These are phyloP conservation scores for Halictus ligatus DNA, from an alignment of 2,888 invertebrate species.

Conservation along the genomic window DNA sequence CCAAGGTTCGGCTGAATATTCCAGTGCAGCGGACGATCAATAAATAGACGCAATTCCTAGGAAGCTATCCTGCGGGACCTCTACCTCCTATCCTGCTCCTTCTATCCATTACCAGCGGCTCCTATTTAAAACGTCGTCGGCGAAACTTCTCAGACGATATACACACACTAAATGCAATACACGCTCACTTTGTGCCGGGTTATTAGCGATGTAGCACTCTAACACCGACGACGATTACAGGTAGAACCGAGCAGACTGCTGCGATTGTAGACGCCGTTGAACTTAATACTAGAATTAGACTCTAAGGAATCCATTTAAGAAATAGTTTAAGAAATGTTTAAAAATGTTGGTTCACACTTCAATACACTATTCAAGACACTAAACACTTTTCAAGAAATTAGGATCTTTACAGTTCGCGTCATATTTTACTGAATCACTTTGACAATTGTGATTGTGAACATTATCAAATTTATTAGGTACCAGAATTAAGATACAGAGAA, in stretches of 20 bases:
- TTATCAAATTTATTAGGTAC: no score
- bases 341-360: no score
- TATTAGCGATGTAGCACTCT: not conserved
- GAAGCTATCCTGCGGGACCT: conserved; percentile 59
- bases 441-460: no score
- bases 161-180: conserved; percentile 47
- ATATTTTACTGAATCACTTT: no score
- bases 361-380: no score
- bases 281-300: not conserved
- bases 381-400: no score
- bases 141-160: conserved; percentile 55
- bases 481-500: no score
- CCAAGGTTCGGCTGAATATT: conserved; percentile 70
- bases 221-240: not conserved
- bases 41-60: conserved; percentile 78
- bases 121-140: conserved; percentile 61
- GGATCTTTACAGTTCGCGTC: no score
- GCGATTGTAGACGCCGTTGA: not conserved
- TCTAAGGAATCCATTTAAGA: not conserved
- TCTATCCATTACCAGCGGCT: conserved; percentile 65
- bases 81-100: conserved; percentile 54
- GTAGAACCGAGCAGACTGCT: not conserved
- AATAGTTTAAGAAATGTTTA: no score
- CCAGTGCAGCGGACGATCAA: conserved; percentile 74
- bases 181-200: conserved; percentile 26